These are phyloP conservation scores for Halichondria panicea DNA, from an alignment of 37 sponge, comb jelly and placozoan genomes.

Conservation along the genomic window DNA sequence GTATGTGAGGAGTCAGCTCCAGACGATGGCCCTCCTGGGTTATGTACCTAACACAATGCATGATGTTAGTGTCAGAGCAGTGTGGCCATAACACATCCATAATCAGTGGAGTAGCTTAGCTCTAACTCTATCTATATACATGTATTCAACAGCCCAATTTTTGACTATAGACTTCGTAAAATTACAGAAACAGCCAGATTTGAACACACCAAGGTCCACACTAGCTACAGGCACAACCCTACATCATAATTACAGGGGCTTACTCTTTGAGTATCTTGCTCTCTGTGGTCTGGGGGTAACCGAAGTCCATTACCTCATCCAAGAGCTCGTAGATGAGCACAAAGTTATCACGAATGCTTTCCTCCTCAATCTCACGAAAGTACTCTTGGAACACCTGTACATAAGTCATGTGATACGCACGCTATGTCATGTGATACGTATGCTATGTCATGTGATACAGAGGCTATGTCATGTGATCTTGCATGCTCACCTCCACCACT, in stretches of 20 bases:
- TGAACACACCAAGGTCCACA: too few species aligned
- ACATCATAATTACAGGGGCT: conserved; percentile 3
- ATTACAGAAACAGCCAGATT: not conserved
- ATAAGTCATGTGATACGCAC: not conserved
- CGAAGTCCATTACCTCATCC: conserved; percentile 99
- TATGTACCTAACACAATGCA: conserved; percentile 78
- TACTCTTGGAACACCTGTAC: conserved; percentile 90
- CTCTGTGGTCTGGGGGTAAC: conserved; percentile 98
- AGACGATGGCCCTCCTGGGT: conserved; percentile 96
- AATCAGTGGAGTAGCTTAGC: not conserved
- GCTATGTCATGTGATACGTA: not conserved
- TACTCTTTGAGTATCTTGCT: conserved; percentile 94
- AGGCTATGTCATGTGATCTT: not conserved
- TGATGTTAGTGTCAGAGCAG: too few species aligned
- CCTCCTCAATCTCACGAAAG: conserved; percentile 95
- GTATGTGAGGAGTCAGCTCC: conserved; percentile 86
- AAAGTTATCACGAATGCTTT: conserved; percentile 97
- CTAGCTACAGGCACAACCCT: too few species aligned
- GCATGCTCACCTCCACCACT: conserved; percentile 85
- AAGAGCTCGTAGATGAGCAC: conserved; percentile 94
- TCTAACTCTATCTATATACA: not conserved
- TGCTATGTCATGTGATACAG: not conserved
- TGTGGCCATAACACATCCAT: too few species aligned
- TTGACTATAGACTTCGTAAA: not conserved
- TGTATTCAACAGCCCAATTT: not conserved